phyloP scores from a whole-genome alignment of 2,113 vertebrate species.

The Melospiza melodia region DNA sequence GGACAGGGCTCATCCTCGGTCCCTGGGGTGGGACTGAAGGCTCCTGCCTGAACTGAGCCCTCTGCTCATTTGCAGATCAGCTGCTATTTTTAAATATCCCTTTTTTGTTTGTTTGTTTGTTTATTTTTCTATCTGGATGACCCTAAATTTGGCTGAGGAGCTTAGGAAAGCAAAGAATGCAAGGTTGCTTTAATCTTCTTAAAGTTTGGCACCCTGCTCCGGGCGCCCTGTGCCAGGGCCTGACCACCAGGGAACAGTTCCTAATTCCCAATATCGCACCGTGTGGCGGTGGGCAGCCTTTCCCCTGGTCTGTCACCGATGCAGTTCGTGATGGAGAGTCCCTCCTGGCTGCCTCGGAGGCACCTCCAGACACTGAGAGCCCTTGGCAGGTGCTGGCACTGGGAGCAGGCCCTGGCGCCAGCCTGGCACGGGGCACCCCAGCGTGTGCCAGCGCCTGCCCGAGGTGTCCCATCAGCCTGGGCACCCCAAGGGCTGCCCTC shows the following conservation, averaged over 20 bases:
- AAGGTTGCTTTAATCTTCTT: slow-evolving; percentile 21
- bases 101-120: not conserved
- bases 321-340: rapidly evolving
- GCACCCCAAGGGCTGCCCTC: not conserved
- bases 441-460: rapidly evolving
- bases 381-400: rapidly evolving
- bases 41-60: not conserved
- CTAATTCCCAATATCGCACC: not conserved
- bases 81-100: not conserved
- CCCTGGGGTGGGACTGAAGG: rapidly evolving
- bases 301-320: not conserved
- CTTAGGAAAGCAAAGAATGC: slow-evolving; percentile 7
- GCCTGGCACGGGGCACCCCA: not conserved
- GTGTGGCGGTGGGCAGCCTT: not conserved
- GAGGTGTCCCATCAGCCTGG: rapidly evolving
- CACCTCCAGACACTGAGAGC: rapidly evolving
- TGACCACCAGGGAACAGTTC: not conserved
- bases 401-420: rapidly evolving
- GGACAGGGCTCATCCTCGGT: not conserved
- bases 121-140: not conserved
- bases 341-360: not conserved
- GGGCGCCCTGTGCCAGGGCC: not conserved
- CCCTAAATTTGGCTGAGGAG: slow-evolving; percentile 34
- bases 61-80: not conserved
- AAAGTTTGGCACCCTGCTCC: not conserved